Evolutionary conservation across 2,888 invertebrate species (phyloP).

Genomic region (Tridacna crocea): DNA sequence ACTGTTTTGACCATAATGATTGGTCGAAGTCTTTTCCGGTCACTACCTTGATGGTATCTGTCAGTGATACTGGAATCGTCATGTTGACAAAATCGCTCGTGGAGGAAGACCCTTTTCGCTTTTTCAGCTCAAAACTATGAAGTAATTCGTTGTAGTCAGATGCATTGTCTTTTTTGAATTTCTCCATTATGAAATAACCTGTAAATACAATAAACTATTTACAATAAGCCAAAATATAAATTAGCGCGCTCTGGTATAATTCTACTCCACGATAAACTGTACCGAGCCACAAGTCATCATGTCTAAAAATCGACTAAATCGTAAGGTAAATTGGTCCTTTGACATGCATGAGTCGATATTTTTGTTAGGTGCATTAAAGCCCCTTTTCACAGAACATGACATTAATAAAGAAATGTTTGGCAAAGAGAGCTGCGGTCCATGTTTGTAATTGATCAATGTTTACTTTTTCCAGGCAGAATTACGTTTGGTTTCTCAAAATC

Average conservation of each 20-base stretch:
- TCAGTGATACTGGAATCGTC: slow-evolving; percentile 33
- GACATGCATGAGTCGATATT: too few relatives aligned
- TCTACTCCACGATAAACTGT: neutral
- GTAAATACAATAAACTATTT: neutral
- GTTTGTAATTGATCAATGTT: neutral
- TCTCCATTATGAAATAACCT: slow-evolving; percentile 19
- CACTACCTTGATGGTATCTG: slow-evolving; percentile 35
- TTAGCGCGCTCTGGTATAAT: neutral
- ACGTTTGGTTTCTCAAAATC: too few relatives aligned
- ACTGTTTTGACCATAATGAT: slow-evolving; percentile 41
- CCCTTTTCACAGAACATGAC: neutral
- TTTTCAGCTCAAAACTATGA: slow-evolving; percentile 64
- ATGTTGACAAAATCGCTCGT: slow-evolving; percentile 53
- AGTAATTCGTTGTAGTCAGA: slow-evolving; percentile 59
- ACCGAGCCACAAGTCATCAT: neutral
- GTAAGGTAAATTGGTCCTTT: too few relatives aligned
- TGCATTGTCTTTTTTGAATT: slow-evolving; percentile 45
- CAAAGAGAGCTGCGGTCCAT: neutral
- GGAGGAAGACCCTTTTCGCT: slow-evolving; percentile 52
- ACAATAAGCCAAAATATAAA: neutral
- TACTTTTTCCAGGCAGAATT: too few relatives aligned
- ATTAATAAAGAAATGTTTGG: neutral
- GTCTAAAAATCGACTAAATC: neutral
- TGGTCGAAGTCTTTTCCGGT: slow-evolving; percentile 35
- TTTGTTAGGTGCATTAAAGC: too few relatives aligned